These are phyloP conservation scores for Gymnarchus niloticus DNA, from an alignment of 2,113 vertebrate genomes.

Conservation along the genomic window DNA sequence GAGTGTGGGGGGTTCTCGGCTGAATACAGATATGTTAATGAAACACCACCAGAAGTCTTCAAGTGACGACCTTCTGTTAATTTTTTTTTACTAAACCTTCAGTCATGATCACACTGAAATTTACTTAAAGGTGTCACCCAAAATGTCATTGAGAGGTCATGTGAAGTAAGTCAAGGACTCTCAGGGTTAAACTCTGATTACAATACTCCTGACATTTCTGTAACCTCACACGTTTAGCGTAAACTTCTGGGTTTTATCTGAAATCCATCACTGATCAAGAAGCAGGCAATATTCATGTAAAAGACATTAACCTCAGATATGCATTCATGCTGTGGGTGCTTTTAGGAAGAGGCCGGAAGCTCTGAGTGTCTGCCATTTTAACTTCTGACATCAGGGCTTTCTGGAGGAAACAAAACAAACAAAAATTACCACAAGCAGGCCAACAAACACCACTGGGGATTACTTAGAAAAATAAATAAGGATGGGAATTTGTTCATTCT, in stretches of 20 bases:
- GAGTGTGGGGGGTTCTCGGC: neutral
- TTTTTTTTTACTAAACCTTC: too few species aligned
- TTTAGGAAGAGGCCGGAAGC: conserved; percentile 61
- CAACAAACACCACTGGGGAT: neutral
- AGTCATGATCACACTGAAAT: neutral
- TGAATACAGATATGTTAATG: neutral
- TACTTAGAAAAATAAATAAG: neutral
- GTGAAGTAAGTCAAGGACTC: neutral
- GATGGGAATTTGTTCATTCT: neutral
- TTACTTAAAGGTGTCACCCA: neutral
- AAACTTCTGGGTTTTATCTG: too few species aligned
- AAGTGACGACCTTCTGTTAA: too few species aligned
- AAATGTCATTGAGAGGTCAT: neutral
- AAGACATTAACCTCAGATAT: conserved; percentile 68
- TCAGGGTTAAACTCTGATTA: neutral
- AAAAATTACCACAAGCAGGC: neutral
- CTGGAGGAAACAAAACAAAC: conserved; percentile 48
- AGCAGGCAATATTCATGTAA: neutral
- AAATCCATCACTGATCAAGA: too few species aligned
- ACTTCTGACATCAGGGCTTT: conserved; percentile 58
- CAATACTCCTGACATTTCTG: too few species aligned
- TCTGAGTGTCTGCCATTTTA: conserved; percentile 52
- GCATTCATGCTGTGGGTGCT: conserved; percentile 74
- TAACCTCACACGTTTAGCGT: too few species aligned
- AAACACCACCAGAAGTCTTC: neutral